These are phyloP conservation scores for Eupithecia vulgata DNA, from an alignment of 2,888 invertebrate species.

Conservation along the genomic window DNA sequence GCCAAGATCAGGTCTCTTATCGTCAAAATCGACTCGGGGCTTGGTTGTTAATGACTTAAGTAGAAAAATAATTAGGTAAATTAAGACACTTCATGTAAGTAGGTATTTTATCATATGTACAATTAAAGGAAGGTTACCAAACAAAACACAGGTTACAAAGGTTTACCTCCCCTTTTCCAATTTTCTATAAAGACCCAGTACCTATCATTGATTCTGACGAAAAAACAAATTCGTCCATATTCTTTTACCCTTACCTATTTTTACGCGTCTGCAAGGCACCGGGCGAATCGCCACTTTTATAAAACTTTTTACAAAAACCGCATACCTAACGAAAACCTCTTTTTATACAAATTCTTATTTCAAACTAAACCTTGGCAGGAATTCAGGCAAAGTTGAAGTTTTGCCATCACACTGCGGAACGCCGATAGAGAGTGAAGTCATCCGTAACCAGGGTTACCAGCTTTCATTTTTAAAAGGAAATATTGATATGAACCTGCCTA, in stretches of 20 bases:
- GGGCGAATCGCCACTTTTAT: not conserved
- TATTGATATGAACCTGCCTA: not conserved
- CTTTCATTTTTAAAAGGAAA: slow-evolving; percentile 1
- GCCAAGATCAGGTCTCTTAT: too few relatives aligned
- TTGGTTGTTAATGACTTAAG: too few relatives aligned
- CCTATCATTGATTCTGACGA: not conserved
- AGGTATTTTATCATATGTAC: too few relatives aligned
- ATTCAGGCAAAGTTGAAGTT: slow-evolving; percentile 69
- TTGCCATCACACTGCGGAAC: slow-evolving; percentile 58
- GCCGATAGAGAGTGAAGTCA: slow-evolving; percentile 57
- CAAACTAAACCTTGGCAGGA: slow-evolving; percentile 62
- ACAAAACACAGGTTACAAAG: too few relatives aligned
- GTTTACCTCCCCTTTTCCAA: too few relatives aligned
- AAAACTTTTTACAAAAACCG: not conserved
- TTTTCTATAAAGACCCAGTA: too few relatives aligned
- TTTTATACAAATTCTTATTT: slow-evolving; percentile 36
- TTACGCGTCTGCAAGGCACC: not conserved
- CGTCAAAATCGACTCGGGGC: too few relatives aligned
- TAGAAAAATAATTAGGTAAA: too few relatives aligned
- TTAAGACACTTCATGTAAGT: too few relatives aligned
- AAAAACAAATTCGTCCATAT: not conserved
- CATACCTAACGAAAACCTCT: slow-evolving; percentile 14
- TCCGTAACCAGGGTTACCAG: slow-evolving; percentile 40
- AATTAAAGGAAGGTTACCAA: too few relatives aligned
- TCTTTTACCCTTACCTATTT: not conserved